Evolutionary conservation across 2,888 invertebrate genomes (phyloP), one percentile per base, ranked within the genome.

Genomic region (Cloeon dipterum): DNA sequence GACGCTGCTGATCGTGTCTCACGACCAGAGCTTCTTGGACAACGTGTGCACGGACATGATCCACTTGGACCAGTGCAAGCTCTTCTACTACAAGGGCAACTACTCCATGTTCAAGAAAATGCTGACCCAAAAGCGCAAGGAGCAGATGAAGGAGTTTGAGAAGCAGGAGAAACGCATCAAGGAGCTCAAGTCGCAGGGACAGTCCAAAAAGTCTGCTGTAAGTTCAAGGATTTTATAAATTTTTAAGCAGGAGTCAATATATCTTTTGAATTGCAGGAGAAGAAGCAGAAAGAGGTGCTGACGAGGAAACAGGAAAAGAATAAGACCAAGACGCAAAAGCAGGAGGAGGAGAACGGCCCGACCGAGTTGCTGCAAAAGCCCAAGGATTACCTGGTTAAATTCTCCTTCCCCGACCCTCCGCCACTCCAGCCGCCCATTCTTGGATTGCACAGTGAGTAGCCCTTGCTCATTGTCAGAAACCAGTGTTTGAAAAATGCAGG

Each of bases 31-130:
- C 45, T 99, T 99, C 64, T 72, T 99, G 49, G 96, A 99, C 56
- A 98, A 96, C 52, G 94, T 99, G 3, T 99, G 98, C 57, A 94
- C 96, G 39, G 98, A 99, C 62, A 83, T 99, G 44, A 83, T 99
- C 42, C 98, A 99, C 54, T 63, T 99, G 46, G 94, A 99, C 55
- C 76, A 75, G 46, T 82, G 85, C 50, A 94, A 94, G 54, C 59
- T 98, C 37, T 78, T 74, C 53, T 96, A 98, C 55, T 99, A 99
- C 57, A 86, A 89, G 59, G 98, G 98, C 42, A 94, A 94, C 57
- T 93, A 91, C 54, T 82, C 83, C 4, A 86, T 86, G 74, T 98
- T 98, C 56, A 96, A 96, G 61, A 96, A 96, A 59, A 98, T 99
- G 96, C 79, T 78, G 55, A 75, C 76, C 1, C 96, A 98, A 54